These are phyloP conservation scores for Motacilla alba DNA, from an alignment of 2,113 vertebrate genomes.

Conservation along the genomic window DNA sequence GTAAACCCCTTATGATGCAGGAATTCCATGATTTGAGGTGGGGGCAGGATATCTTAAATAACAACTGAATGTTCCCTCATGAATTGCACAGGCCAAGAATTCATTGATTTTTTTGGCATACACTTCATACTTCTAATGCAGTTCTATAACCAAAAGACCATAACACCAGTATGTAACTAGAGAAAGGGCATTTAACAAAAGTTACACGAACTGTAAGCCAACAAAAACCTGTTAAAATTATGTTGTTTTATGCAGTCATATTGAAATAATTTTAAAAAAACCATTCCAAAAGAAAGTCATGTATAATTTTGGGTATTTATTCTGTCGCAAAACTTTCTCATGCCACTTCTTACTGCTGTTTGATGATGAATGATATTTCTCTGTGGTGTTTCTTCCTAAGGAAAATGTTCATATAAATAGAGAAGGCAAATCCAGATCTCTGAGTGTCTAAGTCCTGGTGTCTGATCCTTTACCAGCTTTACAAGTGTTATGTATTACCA, in stretches of 20 bases:
- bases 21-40: not conserved
- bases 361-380: not conserved
- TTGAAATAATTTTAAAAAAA: not conserved
- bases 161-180: constrained; percentile 6
- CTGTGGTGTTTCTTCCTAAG: not conserved
- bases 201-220: constrained; percentile 7
- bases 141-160: not conserved
- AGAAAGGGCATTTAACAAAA: not conserved
- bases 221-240: constrained; percentile 26
- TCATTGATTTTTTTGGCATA: not conserved
- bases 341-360: not conserved
- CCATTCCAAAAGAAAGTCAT: not conserved
- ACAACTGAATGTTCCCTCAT: not conserved
- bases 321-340: not conserved
- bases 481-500: not conserved
- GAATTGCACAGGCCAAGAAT: constrained; percentile 7
- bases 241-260: not conserved
- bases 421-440: not conserved
- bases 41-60: not conserved
- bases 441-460: not conserved
- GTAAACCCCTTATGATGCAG: not conserved
- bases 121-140: not conserved
- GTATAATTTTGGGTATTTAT: not conserved
- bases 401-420: not conserved
- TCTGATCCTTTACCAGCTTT: not conserved